These are phyloP conservation scores for Aphidius ervi DNA, from an alignment of 1,140 invertebrate species.

Conservation along the genomic window DNA sequence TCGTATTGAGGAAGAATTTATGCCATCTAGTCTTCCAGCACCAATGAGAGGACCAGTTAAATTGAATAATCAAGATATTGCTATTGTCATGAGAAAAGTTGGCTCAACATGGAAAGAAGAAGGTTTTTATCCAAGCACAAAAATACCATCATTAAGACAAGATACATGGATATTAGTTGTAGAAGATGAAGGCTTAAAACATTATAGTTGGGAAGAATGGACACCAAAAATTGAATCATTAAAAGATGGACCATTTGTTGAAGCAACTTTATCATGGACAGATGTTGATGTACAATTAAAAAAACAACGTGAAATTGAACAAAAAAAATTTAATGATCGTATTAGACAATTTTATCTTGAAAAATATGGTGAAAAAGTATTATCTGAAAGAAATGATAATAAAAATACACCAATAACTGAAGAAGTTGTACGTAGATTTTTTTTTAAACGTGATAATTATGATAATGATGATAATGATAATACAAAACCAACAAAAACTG, in stretches of 20 bases:
- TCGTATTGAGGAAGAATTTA: slow-evolving; percentile 37
- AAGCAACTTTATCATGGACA: slow-evolving; percentile 45
- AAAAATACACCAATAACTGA: slow-evolving; percentile 39
- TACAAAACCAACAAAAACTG: neutral
- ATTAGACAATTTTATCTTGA: slow-evolving; percentile 43
- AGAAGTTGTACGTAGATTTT: slow-evolving; percentile 43
- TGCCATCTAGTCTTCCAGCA: slow-evolving; percentile 44
- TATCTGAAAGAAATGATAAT: slow-evolving; percentile 37
- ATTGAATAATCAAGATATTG: slow-evolving; percentile 42
- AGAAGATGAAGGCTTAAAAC: slow-evolving; percentile 38
- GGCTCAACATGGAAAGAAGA: slow-evolving; percentile 39
- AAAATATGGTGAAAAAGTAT: slow-evolving; percentile 44
- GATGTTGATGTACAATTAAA: slow-evolving; percentile 39
- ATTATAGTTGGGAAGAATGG: slow-evolving; percentile 51
- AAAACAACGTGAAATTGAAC: slow-evolving; percentile 35
- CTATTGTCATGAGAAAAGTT: slow-evolving; percentile 38
- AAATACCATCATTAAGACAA: slow-evolving; percentile 28
- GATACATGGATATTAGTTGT: slow-evolving; percentile 46
- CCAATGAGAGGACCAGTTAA: slow-evolving; percentile 38
- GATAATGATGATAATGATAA: slow-evolving; percentile 18
- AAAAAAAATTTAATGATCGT: slow-evolving; percentile 43
- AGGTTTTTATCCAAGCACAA: slow-evolving; percentile 38
- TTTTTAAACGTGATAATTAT: slow-evolving; percentile 40
- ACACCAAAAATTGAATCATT: slow-evolving; percentile 39
- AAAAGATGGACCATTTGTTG: slow-evolving; percentile 43